Evolutionary conservation across 2,888 invertebrate genomes (phyloP).

Genomic region (Ceramica pisi): DNA sequence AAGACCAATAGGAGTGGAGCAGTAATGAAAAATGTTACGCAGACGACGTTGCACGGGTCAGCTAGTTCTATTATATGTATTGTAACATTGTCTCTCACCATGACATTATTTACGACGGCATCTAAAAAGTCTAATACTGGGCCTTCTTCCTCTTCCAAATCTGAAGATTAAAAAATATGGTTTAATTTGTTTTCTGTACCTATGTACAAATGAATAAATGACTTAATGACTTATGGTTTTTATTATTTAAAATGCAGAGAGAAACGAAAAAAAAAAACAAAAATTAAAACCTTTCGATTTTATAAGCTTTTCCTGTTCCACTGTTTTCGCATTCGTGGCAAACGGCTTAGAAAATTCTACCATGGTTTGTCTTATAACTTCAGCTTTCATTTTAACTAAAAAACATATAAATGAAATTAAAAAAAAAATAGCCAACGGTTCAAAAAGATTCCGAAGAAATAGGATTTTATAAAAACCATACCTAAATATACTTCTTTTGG

Average conservation of each 20-base stretch:
- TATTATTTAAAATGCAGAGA: too few relatives aligned
- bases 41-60: too few relatives aligned
- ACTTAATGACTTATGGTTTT: too few relatives aligned
- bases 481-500: too few relatives aligned
- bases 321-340: conserved; percentile 1
- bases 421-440: not conserved
- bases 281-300: conserved; percentile 35
- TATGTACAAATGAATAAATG: too few relatives aligned
- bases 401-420: conserved; percentile 41
- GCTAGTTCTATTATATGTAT: too few relatives aligned
- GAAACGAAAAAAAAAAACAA: conserved; percentile 27
- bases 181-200: too few relatives aligned
- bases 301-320: not conserved
- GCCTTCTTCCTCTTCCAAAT: conserved; percentile 84
- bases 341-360: conserved; percentile 7
- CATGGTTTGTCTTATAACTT: conserved; percentile 1
- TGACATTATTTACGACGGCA: conserved; percentile 75
- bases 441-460: too few relatives aligned
- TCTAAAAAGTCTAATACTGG: conserved; percentile 83
- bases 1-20: too few relatives aligned
- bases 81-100: conserved; percentile 70
- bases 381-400: conserved; percentile 20
- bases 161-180: conserved; percentile 64
- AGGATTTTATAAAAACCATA: too few relatives aligned
- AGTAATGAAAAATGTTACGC: too few relatives aligned